phyloP scores from a whole-genome alignment of 2,113 vertebrate genomes.

The Phylloscopus trochiloides region DNA sequence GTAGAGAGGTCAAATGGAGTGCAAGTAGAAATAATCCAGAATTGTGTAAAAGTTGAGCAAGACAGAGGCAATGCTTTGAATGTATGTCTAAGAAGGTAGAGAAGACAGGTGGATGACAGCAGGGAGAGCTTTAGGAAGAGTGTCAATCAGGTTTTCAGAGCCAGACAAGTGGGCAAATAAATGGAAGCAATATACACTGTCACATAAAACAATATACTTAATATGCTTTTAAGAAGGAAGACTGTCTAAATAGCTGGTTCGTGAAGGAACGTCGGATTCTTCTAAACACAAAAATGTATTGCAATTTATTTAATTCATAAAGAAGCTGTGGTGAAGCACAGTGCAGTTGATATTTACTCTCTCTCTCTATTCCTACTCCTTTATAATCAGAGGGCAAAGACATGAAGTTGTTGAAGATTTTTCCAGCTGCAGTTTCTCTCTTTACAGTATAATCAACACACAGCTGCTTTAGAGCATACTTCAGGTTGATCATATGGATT shows the following conservation, averaged over 20 bases:
- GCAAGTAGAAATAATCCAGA: neutral
- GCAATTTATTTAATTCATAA: slow-evolving; percentile 7
- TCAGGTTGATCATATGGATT: slow-evolving; percentile 30
- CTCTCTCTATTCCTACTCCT: neutral
- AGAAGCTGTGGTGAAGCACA: neutral
- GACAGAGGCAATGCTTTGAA: neutral
- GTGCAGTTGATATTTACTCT: neutral
- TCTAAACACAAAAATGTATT: neutral
- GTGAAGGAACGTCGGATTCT: neutral
- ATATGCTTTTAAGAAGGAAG: neutral
- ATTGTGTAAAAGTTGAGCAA: neutral
- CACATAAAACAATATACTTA: neutral
- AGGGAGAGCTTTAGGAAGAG: neutral
- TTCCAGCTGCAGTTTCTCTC: slow-evolving; percentile 26
- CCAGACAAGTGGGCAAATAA: neutral
- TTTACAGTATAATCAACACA: neutral
- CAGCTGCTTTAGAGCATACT: slow-evolving; percentile 41
- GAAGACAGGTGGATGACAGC: neutral
- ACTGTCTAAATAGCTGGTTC: neutral
- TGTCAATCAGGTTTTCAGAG: neutral
- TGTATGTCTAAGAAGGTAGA: neutral
- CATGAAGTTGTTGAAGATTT: slow-evolving; percentile 8
- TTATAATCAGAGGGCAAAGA: slow-evolving; percentile 9
- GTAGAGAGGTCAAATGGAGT: neutral
- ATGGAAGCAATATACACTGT: neutral